A percentile compares a stretch with the other conserved stretches of the same genome.
These are phyloP conservation scores for Xestia xanthographa DNA, from an alignment of 2,888 invertebrate genomes.

Conservation along the genomic window DNA sequence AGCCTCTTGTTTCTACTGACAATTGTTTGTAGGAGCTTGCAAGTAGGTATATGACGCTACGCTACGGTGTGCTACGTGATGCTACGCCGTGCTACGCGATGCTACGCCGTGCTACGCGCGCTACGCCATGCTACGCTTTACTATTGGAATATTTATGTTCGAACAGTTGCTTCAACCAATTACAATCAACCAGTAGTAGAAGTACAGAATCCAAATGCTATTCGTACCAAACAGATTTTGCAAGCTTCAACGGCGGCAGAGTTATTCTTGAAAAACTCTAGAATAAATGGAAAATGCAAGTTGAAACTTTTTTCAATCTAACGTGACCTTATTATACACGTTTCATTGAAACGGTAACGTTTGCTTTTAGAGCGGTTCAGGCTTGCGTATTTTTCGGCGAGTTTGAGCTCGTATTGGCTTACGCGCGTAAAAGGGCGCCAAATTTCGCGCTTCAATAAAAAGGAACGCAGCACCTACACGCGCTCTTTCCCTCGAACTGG, in stretches of 20 bases:
- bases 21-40: neutral
- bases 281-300: neutral
- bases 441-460: neutral
- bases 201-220: neutral
- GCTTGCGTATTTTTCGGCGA: neutral
- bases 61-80: no score
- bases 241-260: neutral
- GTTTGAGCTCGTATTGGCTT: neutral
- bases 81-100: neutral
- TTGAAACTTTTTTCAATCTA: neutral
- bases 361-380: neutral
- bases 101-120: neutral
- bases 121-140: neutral
- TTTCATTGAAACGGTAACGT: conserved; percentile 6
- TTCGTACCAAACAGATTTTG: neutral
- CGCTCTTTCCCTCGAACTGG: no score
- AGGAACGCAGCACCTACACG: neutral
- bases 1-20: neutral
- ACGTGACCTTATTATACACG: neutral
- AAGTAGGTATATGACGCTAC: neutral
- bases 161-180: neutral
- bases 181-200: neutral
- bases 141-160: neutral
- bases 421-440: neutral
- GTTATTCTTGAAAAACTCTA: neutral